Conservation (phyloP, 2,797 vertebrate genomes). For the Trachops cirrhosus region DNA sequence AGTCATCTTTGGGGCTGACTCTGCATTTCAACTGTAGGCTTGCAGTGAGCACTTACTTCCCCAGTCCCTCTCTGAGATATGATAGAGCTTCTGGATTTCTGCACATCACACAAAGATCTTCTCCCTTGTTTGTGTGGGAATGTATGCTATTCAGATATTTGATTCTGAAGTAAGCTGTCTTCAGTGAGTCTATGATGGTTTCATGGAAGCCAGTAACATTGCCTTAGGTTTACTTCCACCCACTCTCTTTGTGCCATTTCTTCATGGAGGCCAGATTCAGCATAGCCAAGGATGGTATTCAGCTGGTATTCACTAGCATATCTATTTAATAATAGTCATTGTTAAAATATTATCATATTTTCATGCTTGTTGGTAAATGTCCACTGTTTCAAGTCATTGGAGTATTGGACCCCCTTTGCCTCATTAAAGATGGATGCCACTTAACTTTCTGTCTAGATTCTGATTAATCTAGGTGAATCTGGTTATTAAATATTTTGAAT, state of each 20-base stretch:
- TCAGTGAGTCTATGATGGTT: not conserved
- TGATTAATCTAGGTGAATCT: not conserved
- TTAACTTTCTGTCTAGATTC: not conserved
- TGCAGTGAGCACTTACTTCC: not conserved
- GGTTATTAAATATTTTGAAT: not conserved
- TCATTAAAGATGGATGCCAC: not conserved
- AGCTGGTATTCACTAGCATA: not conserved
- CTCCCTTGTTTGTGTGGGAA: not conserved
- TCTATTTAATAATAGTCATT: not conserved
- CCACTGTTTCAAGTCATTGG: not conserved
- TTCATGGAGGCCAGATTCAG: not conserved
- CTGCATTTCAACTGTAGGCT: not conserved
- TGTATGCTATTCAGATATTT: not conserved
- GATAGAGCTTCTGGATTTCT: not conserved
- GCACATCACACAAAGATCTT: not conserved
- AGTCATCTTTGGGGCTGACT: not conserved
- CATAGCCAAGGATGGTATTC: not conserved
- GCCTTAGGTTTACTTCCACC: not conserved
- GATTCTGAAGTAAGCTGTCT: not conserved
- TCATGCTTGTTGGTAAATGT: not conserved
- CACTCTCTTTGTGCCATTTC: not conserved
- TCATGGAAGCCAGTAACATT: not conserved
- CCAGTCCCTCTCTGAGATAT: not conserved
- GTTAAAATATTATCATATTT: not conserved
- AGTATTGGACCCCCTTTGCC: not conserved